A percentile compares a stretch with the other conserved stretches of the same genome.
These are phyloP conservation scores for Cydia splendana DNA, from an alignment of 1,140 invertebrate species.

Conservation along the genomic window DNA sequence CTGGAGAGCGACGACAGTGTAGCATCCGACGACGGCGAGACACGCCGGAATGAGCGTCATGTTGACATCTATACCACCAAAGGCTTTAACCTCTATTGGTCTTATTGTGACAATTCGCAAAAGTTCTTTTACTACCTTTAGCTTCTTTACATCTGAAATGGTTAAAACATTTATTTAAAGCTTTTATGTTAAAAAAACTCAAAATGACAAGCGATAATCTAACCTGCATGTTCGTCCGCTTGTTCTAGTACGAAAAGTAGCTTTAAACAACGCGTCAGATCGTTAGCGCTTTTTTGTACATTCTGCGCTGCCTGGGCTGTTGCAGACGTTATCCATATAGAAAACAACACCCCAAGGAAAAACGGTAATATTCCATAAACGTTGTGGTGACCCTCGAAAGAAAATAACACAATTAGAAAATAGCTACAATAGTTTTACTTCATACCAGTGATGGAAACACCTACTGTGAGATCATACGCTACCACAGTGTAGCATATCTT, in stretches of 20 bases:
- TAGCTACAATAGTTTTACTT: not conserved
- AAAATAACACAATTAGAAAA: not conserved
- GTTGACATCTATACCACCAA: constrained; percentile 47
- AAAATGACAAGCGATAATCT: no score
- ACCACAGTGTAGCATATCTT: not conserved
- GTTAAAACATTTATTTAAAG: not conserved
- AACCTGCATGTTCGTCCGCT: no score
- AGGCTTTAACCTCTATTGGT: constrained; percentile 41
- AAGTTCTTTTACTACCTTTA: constrained; percentile 45
- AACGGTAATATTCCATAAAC: no score
- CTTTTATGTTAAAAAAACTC: no score
- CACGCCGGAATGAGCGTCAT: constrained; percentile 53
- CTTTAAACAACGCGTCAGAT: no score
- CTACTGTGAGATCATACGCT: not conserved
- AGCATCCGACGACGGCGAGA: constrained; percentile 50
- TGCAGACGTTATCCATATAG: no score
- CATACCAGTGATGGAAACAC: not conserved
- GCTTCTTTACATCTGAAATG: constrained; percentile 43
- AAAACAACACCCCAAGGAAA: no score
- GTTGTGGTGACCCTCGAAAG: no score
- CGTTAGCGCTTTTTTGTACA: no score
- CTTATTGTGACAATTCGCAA: constrained; percentile 43
- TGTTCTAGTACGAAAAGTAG: no score
- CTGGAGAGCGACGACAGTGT: constrained; percentile 56
- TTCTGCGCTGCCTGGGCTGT: no score